Base-by-base conservation (phyloP, 2,113 vertebrate species). In the Cyanoramphus novaezelandiae region DNA sequence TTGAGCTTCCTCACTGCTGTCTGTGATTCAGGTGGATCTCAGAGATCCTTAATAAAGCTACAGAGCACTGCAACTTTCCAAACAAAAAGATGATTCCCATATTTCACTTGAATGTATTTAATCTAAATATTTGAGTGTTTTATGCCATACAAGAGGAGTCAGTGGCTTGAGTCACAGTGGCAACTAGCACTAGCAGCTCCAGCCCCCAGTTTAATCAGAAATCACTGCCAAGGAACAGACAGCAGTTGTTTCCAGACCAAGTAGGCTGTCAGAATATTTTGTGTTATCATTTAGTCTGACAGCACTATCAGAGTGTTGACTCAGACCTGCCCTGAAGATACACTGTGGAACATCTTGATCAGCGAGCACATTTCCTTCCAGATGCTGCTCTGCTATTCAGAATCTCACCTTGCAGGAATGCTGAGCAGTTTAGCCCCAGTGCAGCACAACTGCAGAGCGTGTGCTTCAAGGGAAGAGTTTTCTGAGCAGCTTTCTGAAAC, bases 281-380 rank as follows among this genome's bases (percentile, higher is more conserved):
- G 49, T 74, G 31, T 80, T 91, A 85, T 57, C 78, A 76, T 85
- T 88, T 44, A 79, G 44, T 35, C 89, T 90, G 82, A 87, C 93
- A 91, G 77, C 55, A 63, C 69, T 69, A 90, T 80, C 84, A 72
- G 75, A 87, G 41, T 17, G 62, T 82, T 92, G 90, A 94, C 70
- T 95, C 84, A 94, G 41, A 88, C 59, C 59, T 95, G 90, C 62
- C 67, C 21, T 76, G n/a, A 87, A 87, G 90, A 87, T 49, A 59
- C 2, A 52, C 63, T 88, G 72, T 63, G 68, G 87, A 91, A 93
- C 82, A 94, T 72, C 78, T 84, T 92, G 37, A 93, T 93, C 81
- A 72, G 62, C 1, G 9, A 86, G 37, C 47, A 76, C 2, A 10
- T 74, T 95, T 92, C 81, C 65, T 37, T 52, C 74, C 75, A n/a